These are phyloP conservation scores for Dendrolimus houi DNA, from an alignment of 2,888 invertebrate genomes.

Conservation along the genomic window DNA sequence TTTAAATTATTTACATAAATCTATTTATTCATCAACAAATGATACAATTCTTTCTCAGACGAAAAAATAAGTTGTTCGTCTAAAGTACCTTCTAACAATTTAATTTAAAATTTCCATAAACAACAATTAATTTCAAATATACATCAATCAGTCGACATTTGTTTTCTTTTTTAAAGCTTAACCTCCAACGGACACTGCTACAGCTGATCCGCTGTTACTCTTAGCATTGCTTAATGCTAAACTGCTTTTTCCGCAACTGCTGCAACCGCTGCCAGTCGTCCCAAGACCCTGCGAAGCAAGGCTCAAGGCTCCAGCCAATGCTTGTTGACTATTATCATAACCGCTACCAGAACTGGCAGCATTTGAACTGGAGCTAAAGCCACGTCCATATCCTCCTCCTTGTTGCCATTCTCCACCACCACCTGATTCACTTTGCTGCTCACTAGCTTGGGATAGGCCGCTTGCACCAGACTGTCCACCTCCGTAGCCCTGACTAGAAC, in stretches of 20 bases:
- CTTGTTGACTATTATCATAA: conserved; percentile 11
- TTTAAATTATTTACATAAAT: too few species aligned
- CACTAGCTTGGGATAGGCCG: neutral
- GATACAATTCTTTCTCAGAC: too few species aligned
- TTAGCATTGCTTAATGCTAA: conserved; percentile 64
- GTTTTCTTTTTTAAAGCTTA: conserved; percentile 17
- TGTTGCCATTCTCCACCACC: conserved; percentile 14
- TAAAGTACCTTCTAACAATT: conserved; percentile 1
- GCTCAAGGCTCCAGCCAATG: conserved; percentile 39
- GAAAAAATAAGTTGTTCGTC: too few species aligned
- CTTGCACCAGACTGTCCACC: conserved; percentile 2
- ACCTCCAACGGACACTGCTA: conserved; percentile 57
- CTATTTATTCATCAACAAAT: too few species aligned
- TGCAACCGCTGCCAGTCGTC: conserved; percentile 34
- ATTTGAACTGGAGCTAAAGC: conserved; percentile 9
- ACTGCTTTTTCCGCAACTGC: conserved; percentile 49
- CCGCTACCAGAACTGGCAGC: neutral
- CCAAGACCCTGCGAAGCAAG: conserved; percentile 48
- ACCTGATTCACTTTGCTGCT: conserved; percentile 6
- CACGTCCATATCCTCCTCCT: conserved; percentile 9
- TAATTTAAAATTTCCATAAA: conserved; percentile 4
- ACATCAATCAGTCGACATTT: neutral
- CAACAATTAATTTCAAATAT: neutral
- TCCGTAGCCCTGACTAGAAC: neutral
- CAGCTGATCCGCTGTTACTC: conserved; percentile 49